Evolutionary conservation across 2,888 invertebrate species (phyloP), one percentile per base, ranked within the genome.

Genomic region (Sphaerophoria rueppellii): DNA sequence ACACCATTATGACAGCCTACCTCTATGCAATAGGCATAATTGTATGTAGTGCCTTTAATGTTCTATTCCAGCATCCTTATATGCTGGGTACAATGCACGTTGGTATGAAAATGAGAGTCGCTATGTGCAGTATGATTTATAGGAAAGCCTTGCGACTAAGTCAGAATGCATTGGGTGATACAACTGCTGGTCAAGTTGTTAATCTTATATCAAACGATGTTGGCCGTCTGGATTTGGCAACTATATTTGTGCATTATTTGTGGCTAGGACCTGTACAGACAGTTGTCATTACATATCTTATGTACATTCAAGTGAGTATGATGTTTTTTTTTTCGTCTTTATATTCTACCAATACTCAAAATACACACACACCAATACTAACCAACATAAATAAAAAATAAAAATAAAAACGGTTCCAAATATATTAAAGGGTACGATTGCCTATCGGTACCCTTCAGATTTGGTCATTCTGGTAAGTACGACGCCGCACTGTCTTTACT

Each of bases 151-250:
- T 96, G 86, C 93, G 93, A 70, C 90, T 96, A 24, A 95, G 96
- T 88, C 95, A 95, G 90, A 94, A 94, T 0, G 95, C 97, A 0
- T 89, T 97, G 82, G 95, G 95, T 2, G 94, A 95, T 89, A 96
- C 96, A 7, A 96, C 97, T 2, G 93, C 93, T 43, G 95, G 95
- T 4, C 95, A 95, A 90, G 93, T 95, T 88, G 98, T 98, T 50
- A 98, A 99, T 92, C 93, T 99, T 9, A 93, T 99, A 87, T 98
- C 98, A 4, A 99, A 99, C 90, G 99, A 99, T 92, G 98, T 99
- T 86, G 97, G 96, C 89, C 90, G 92, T 16, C 87, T 92, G 79
- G 92, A 92, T 87, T 89, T 91, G 73, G 96, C 96, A 35, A 95
- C 97, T 86, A 94, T 98, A 87, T 96, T 98, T 90, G 92, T 97